phyloP scores from a whole-genome alignment of 2,113 vertebrate genomes.

The Syngnathoides biaculeatus region DNA sequence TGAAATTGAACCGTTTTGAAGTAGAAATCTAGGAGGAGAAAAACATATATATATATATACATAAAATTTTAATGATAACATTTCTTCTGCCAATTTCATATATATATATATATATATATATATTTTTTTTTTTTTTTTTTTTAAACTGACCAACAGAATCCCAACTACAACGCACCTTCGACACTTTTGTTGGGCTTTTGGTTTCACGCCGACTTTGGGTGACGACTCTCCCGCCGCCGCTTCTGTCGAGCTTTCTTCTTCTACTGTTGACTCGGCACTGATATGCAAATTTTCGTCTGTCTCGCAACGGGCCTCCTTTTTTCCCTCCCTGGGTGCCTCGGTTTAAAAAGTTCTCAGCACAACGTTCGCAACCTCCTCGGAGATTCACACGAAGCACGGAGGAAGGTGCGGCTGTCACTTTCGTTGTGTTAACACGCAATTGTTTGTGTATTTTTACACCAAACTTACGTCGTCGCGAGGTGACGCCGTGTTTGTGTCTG shows the following conservation, averaged over 20 bases:
- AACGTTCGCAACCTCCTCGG: slow-evolving; percentile 41
- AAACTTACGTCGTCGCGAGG: neutral
- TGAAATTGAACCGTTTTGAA: too few species aligned
- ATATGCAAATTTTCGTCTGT: slow-evolving; percentile 59
- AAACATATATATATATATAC: too few species aligned
- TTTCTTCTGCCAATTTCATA: too few species aligned
- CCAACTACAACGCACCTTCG: neutral
- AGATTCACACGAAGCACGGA: slow-evolving; percentile 56
- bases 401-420: slow-evolving; percentile 44
- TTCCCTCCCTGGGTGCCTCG: slow-evolving; percentile 45
- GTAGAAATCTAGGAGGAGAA: too few species aligned
- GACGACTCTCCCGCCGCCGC: slow-evolving; percentile 38
- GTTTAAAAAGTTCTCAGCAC: slow-evolving; percentile 48
- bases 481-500: neutral
- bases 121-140: too few species aligned
- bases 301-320: slow-evolving; percentile 46
- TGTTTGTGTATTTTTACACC: neutral
- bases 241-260: slow-evolving; percentile 34
- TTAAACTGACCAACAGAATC: neutral
- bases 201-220: slow-evolving; percentile 13
- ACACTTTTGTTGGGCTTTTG: neutral
- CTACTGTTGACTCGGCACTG: slow-evolving; percentile 50
- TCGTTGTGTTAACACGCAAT: neutral
- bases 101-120: too few species aligned
- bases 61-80: too few species aligned